phyloP scores from a whole-genome alignment of 2,113 vertebrate species.

The Chiloscyllium plagiosum region DNA sequence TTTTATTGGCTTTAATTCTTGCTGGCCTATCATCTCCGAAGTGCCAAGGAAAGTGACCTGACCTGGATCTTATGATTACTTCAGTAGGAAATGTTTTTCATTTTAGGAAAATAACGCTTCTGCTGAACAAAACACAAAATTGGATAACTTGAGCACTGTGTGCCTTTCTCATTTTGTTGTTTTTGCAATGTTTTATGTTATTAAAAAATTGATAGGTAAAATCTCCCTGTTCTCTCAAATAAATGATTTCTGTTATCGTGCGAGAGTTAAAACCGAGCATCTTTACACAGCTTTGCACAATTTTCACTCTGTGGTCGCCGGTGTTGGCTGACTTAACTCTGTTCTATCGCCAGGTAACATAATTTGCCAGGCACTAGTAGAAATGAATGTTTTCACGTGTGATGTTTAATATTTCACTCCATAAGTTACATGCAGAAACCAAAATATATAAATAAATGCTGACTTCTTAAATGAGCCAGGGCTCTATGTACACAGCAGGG shows the following conservation, averaged over 20 bases:
- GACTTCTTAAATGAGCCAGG: constrained; percentile 4
- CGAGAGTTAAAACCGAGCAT: not conserved
- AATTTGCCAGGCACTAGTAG: not conserved
- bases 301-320: not conserved
- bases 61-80: not conserved
- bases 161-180: not conserved
- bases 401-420: not conserved
- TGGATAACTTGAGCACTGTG: not conserved
- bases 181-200: not conserved
- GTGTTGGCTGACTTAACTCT: not conserved
- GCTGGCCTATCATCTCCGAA: not conserved
- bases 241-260: not conserved
- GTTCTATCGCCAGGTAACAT: not conserved
- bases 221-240: not conserved
- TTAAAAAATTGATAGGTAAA: not conserved
- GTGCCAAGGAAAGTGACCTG: constrained; percentile 25
- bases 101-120: not conserved
- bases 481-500: not conserved
- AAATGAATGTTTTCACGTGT: not conserved
- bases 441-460: not conserved
- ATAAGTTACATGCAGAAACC: not conserved
- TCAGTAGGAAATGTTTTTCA: not conserved
- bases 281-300: not conserved
- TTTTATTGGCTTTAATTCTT: constrained; percentile 29
- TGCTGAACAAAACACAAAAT: not conserved